Base-by-base conservation (phyloP, 2,113 vertebrate genomes). In the Esox niger region DNA sequence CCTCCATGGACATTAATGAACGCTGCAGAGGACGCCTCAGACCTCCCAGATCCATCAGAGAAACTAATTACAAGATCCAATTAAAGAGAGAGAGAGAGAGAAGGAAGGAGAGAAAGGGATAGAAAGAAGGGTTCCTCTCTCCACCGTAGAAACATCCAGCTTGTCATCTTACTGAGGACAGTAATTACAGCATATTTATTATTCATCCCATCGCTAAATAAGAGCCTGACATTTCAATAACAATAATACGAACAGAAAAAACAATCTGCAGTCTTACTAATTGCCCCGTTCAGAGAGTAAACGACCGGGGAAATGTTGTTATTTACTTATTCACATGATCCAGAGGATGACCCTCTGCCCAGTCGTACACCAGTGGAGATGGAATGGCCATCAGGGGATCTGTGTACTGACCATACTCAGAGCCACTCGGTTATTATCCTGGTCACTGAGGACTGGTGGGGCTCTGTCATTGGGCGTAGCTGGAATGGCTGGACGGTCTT, bases 61-160 rank as follows among this genome's bases (percentile, higher is more conserved):
- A 96, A 95, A 95, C 95, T 96, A 98, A 99, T 97, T 96, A 96
- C 94, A 93, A 94, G 93, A 96, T 95, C 95, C 95, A 97, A 98
- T 98, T 99, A 98, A 95, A 95, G 93, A 93, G 92, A 91, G 92
- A 92, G n/a, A 33, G 59, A 33, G 58, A 70, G 35, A 69, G 25
- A 59, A 54, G 17, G 33, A 46, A 32, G 11, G 58, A 61, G 31
- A 61, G 59, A 33, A n/a, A 61, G 35, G 54, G 38, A 21, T 52
- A 2, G 68, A 77, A 63, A 74, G n/a, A 31, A 64, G 66, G 49
- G 13, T 62, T 21, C 29, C 71, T 75, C 89, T 91, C 90, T 95
- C 93, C 93, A 93, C 94, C 92, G 92, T 91, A 95, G 94, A 96
- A 93, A 92, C 89, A 83, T 91, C 87, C 94, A 91, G 92, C 92